phyloP scores from a whole-genome alignment of 2,113 vertebrate genomes.

The Protobothrops flavoviridis region DNA sequence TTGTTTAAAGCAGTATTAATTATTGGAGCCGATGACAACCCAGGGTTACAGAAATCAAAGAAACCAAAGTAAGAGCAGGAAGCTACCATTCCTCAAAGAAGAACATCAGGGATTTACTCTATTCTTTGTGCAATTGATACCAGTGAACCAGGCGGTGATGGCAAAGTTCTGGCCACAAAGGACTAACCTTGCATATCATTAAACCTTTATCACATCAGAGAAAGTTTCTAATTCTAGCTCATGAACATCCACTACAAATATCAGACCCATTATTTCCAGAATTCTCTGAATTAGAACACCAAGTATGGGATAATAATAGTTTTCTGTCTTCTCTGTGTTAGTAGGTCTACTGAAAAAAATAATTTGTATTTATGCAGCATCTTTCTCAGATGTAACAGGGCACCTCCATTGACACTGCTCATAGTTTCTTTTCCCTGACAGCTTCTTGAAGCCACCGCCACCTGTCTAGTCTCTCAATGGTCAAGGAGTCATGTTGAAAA shows the following conservation, averaged over 20 bases:
- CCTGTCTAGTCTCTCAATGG: not conserved
- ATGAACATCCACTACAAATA: not conserved
- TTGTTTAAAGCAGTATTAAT: constrained; percentile 34
- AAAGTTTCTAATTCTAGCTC: not conserved
- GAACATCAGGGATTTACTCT: not conserved
- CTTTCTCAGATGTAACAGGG: not conserved
- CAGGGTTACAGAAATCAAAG: constrained; percentile 11
- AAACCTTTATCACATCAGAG: not conserved
- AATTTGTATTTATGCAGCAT: not conserved
- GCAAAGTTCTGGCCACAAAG: not conserved
- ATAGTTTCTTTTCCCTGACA: not conserved
- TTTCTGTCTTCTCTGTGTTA: not conserved
- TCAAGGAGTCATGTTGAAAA: not conserved
- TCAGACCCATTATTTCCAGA: not conserved
- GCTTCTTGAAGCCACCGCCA: too few relatives aligned
- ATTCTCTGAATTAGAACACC: not conserved
- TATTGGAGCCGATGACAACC: constrained; percentile 15
- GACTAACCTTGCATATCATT: not conserved
- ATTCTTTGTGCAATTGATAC: not conserved
- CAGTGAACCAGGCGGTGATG: not conserved
- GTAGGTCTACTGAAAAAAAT: not conserved
- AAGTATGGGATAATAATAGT: not conserved
- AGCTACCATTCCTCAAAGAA: constrained; percentile 4
- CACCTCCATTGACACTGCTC: not conserved
- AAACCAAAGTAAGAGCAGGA: constrained; percentile 42